Evolutionary conservation across 2,888 invertebrate species (phyloP).

Genomic region (Icerya purchasi): DNA sequence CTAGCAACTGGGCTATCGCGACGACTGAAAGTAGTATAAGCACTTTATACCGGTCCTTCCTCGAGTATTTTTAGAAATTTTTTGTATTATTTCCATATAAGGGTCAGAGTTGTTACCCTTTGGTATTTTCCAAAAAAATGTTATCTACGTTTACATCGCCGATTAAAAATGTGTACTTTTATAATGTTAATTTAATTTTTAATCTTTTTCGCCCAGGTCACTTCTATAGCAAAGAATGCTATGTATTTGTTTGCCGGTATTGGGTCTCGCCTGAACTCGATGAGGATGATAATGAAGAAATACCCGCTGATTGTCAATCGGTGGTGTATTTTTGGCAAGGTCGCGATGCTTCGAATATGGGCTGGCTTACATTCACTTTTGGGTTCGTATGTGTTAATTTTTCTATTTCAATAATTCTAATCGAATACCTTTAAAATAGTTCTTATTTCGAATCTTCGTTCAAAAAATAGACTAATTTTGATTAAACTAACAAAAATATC

Average conservation of each 20-base stretch:
- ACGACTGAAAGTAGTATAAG: too few relatives aligned
- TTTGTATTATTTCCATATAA: too few relatives aligned
- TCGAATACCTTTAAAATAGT: too few relatives aligned
- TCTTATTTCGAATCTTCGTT: too few relatives aligned
- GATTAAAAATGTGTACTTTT: not conserved
- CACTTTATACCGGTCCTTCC: too few relatives aligned
- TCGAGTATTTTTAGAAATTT: too few relatives aligned
- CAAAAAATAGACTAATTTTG: too few relatives aligned
- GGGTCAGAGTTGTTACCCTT: too few relatives aligned
- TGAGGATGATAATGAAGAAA: slow-evolving; percentile 27
- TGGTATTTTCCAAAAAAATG: too few relatives aligned
- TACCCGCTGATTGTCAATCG: slow-evolving; percentile 62
- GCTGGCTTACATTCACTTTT: slow-evolving; percentile 97
- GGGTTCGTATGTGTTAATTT: slow-evolving; percentile 37
- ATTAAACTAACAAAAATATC: too few relatives aligned
- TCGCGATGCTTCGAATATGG: slow-evolving; percentile 91
- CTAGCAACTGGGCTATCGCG: too few relatives aligned
- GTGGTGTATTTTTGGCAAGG: slow-evolving; percentile 99
- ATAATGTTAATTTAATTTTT: not conserved
- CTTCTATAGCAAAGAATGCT: slow-evolving; percentile 88
- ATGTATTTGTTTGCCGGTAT: slow-evolving; percentile 92
- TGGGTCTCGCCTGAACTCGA: slow-evolving; percentile 52
- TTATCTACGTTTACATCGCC: not conserved
- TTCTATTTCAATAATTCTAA: too few relatives aligned
- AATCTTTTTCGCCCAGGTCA: slow-evolving; percentile 30